Conservation (phyloP, 2,113 vertebrate species). For the Spermophilus dauricus region DNA sequence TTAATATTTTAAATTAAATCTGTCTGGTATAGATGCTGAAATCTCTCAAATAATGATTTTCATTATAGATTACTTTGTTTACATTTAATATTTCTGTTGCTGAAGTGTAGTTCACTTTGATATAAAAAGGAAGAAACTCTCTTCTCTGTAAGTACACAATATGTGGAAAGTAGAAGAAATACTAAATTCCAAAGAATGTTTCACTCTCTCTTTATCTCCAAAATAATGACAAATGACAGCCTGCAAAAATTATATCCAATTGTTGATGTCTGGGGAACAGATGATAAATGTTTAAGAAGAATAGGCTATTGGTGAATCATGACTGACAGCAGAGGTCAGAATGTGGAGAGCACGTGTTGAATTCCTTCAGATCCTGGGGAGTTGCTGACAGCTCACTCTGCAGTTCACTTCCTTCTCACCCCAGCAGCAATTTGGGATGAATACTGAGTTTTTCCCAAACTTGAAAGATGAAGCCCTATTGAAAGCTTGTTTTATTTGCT, state of each 20-base stretch:
- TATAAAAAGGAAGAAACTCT: neutral
- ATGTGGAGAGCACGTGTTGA: slow-evolving; percentile 88
- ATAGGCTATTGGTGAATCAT: slow-evolving; percentile 68
- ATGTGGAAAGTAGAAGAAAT: slow-evolving; percentile 18
- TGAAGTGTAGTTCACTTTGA: neutral
- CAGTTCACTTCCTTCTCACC: slow-evolving; percentile 82
- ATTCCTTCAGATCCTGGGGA: slow-evolving; percentile 86
- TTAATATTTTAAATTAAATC: neutral
- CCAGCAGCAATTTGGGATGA: neutral
- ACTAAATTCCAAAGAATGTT: slow-evolving; percentile 59
- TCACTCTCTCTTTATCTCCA: slow-evolving; percentile 71
- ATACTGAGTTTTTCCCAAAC: slow-evolving; percentile 68
- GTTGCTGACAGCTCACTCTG: slow-evolving; percentile 92
- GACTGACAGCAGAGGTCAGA: slow-evolving; percentile 91
- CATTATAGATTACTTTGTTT: neutral
- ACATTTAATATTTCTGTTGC: neutral
- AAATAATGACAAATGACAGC: slow-evolving; percentile 84
- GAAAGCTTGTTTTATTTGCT: slow-evolving; percentile 24
- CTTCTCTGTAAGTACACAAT: neutral
- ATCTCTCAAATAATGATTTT: slow-evolving; percentile 49
- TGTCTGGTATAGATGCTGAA: neutral
- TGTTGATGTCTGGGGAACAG: slow-evolving; percentile 58
- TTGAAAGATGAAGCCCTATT: neutral
- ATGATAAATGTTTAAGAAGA: slow-evolving; percentile 68
- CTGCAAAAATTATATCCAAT: slow-evolving; percentile 71